phyloP scores from a whole-genome alignment of 2,113 vertebrate genomes.

The Aix galericulata region DNA sequence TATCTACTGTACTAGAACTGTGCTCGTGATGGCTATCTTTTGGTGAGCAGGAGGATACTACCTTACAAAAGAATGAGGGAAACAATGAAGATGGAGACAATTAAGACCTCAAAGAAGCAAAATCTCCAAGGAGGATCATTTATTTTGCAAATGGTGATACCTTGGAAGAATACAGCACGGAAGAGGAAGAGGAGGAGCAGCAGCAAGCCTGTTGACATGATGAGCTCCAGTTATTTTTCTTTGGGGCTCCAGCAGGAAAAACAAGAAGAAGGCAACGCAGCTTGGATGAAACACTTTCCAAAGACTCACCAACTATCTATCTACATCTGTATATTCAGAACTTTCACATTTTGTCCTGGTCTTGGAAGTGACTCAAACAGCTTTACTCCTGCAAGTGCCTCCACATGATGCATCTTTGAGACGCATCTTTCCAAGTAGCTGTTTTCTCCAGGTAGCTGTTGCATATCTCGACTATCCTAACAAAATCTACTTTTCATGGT shows the following conservation, averaged over 20 bases:
- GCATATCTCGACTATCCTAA: neutral
- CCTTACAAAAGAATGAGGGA: neutral
- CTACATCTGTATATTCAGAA: neutral
- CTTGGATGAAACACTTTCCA: neutral
- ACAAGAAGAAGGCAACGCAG: neutral
- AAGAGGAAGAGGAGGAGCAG: slow-evolving; percentile 37
- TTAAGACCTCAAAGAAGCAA: neutral
- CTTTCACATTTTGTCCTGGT: neutral
- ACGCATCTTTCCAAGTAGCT: neutral
- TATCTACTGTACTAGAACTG: neutral
- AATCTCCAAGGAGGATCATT: slow-evolving; percentile 71
- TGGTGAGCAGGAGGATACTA: neutral
- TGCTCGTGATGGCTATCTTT: neutral
- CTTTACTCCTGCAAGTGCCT: neutral
- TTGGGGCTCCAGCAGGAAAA: neutral
- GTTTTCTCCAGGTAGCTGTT: neutral
- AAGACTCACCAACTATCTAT: neutral
- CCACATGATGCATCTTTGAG: neutral
- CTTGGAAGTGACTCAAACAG: neutral
- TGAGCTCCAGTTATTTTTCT: neutral
- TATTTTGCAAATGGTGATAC: slow-evolving; percentile 81
- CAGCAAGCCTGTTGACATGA: slow-evolving; percentile 23
- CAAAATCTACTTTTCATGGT: neutral
- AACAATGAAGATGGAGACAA: neutral
- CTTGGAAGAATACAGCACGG: slow-evolving; percentile 72